A percentile compares a stretch with the other conserved stretches of the same genome.
phyloP scores from a whole-genome alignment of 2,888 invertebrate genomes.

The Hermaeophaga mercurialis region DNA sequence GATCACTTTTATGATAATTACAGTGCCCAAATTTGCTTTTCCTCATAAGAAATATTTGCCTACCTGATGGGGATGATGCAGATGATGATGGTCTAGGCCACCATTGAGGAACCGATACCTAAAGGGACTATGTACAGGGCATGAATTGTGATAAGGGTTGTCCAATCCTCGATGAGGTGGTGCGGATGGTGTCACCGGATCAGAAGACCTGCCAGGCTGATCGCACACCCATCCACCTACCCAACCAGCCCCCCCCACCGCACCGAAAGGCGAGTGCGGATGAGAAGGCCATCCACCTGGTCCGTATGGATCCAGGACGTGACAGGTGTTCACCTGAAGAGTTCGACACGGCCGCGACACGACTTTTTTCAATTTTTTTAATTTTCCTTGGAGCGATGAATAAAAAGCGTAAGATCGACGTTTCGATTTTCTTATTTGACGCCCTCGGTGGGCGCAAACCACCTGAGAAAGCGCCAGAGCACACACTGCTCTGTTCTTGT shows the following conservation, averaged over 20 bases:
- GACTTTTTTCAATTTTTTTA: background rate
- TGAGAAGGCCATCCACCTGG: constrained; percentile 57
- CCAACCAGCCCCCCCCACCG: constrained; percentile 45
- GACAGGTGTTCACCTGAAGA: background rate
- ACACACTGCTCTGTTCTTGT: constrained; percentile 29
- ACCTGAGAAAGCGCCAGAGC: constrained; percentile 28
- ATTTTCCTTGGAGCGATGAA: background rate
- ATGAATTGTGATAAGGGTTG: constrained; percentile 60
- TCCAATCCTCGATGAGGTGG: constrained; percentile 58
- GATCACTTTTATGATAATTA: too few relatives aligned
- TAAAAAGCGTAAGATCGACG: constrained; percentile 8
- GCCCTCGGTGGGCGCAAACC: constrained; percentile 25
- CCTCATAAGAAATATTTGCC: too few relatives aligned
- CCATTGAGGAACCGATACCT: constrained; percentile 66
- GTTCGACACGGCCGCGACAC: constrained; percentile 8
- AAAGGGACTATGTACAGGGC: constrained; percentile 78
- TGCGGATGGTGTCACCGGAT: constrained; percentile 61
- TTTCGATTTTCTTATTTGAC: constrained; percentile 1
- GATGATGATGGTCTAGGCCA: constrained; percentile 58
- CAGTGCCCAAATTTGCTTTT: too few relatives aligned
- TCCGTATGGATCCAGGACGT: constrained; percentile 60
- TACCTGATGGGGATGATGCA: constrained; percentile 49
- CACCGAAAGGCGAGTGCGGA: constrained; percentile 48
- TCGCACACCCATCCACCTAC: constrained; percentile 47
- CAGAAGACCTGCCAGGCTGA: constrained; percentile 57